Percentiles rank a stretch among this genome's conserved stretches.
Evolutionary conservation across 2,113 vertebrate species (phyloP).

Genomic region (Chelonoidis abingdonii): DNA sequence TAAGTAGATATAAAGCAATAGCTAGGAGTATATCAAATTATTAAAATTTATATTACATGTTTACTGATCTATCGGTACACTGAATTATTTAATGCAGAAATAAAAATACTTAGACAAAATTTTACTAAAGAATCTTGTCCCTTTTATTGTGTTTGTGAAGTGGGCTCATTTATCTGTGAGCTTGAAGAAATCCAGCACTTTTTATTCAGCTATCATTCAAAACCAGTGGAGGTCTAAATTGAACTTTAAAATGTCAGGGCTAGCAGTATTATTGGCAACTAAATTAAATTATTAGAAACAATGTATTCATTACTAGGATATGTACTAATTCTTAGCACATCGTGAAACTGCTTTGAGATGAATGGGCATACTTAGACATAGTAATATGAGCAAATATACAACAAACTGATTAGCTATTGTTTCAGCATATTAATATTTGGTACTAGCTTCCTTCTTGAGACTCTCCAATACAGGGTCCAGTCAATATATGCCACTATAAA

Average conservation of each 20-base stretch:
- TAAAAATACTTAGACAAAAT: neutral
- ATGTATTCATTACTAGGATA: neutral
- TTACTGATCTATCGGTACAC: neutral
- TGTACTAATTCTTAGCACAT: neutral
- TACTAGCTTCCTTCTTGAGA: neutral
- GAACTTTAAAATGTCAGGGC: neutral
- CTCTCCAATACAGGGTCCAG: neutral
- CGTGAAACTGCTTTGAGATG: neutral
- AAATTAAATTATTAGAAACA: neutral
- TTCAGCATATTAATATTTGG: neutral
- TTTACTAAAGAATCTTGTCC: neutral
- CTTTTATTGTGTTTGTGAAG: neutral
- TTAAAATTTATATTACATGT: neutral
- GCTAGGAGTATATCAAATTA: neutral
- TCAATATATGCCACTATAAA: neutral
- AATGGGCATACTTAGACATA: neutral
- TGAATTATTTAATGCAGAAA: neutral
- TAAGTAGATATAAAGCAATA: neutral
- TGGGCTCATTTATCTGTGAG: neutral
- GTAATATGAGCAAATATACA: neutral
- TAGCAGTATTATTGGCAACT: neutral
- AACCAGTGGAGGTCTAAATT: neutral
- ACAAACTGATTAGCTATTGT: neutral
- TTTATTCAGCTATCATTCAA: neutral
- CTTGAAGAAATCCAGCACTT: accelerated